Conservation (phyloP, 2,797 vertebrate genomes). For the Atherinosoma microstoma region DNA sequence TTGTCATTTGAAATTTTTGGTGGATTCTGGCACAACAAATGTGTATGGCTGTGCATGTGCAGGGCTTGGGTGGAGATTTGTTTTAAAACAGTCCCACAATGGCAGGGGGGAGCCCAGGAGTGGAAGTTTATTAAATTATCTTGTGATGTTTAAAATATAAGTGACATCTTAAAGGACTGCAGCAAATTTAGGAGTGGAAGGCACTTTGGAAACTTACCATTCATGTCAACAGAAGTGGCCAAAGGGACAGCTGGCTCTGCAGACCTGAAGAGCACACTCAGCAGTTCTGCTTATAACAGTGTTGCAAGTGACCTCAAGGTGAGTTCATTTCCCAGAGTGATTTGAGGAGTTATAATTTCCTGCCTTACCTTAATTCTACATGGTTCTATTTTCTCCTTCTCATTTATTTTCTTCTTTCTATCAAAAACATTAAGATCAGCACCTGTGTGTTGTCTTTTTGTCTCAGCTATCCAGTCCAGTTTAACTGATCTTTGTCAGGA, state of each 20-base stretch:
- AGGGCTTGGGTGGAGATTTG: no score
- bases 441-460: slow-evolving; percentile 13
- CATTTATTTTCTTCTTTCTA: no score
- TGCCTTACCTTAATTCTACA: slow-evolving; percentile 13
- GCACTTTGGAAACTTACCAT: slow-evolving; percentile 33
- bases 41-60: no score
- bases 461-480: slow-evolving; percentile 10
- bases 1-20: no score
- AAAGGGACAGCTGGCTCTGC: slow-evolving; percentile 53
- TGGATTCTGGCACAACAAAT: no score
- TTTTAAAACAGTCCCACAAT: no score
- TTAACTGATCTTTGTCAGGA: slow-evolving; percentile 35
- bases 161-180: no score
- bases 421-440: slow-evolving; percentile 12
- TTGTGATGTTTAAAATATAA: no score
- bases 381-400: background rate
- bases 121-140: no score
- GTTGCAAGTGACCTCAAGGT: slow-evolving; percentile 45
- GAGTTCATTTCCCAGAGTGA: slow-evolving; percentile 41
- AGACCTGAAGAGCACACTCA: slow-evolving; percentile 49
- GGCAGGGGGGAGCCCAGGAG: no score
- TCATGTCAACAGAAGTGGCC: slow-evolving; percentile 37
- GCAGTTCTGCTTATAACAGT: slow-evolving; percentile 53
- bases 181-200: no score
- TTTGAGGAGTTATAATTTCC: slow-evolving; percentile 36